phyloP scores from a whole-genome alignment of 2,888 invertebrate species.

The Hofmannophila pseudospretella region DNA sequence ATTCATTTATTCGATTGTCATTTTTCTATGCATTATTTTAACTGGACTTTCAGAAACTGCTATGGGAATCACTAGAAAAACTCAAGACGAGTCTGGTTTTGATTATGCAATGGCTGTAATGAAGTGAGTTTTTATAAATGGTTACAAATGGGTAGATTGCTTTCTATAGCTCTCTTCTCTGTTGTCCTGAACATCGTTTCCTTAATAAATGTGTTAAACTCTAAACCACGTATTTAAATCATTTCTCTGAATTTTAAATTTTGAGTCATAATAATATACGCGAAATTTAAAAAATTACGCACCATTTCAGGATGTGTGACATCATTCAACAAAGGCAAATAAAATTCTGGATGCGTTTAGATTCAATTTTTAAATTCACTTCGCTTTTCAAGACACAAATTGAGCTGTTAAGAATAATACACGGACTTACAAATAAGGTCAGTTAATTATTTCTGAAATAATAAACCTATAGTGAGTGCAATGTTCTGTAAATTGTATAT shows the following conservation, averaged over 20 bases:
- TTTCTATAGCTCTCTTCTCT: too few relatives aligned
- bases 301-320: constrained; percentile 86
- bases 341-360: constrained; percentile 84
- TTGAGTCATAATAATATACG: too few relatives aligned
- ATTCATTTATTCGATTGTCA: too few relatives aligned
- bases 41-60: constrained; percentile 84
- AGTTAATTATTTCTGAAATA: background rate
- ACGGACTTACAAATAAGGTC: constrained; percentile 87
- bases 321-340: constrained; percentile 88
- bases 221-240: too few relatives aligned
- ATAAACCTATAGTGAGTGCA: background rate
- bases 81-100: constrained; percentile 83
- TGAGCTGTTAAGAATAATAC: constrained; percentile 82
- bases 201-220: too few relatives aligned
- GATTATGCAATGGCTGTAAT: constrained; percentile 92
- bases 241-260: too few relatives aligned
- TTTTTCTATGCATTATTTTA: too few relatives aligned
- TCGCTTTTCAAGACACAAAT: constrained; percentile 83
- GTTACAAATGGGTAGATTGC: background rate
- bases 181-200: too few relatives aligned
- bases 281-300: too few relatives aligned
- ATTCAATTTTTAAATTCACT: constrained; percentile 83
- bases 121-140: constrained; percentile 67
- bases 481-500: too few relatives aligned
- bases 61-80: constrained; percentile 88